A percentile compares a stretch with the other conserved stretches of the same genome.
Evolutionary conservation across 2,113 vertebrate genomes (phyloP).

Genomic region (Cyprinodon tularosa): DNA sequence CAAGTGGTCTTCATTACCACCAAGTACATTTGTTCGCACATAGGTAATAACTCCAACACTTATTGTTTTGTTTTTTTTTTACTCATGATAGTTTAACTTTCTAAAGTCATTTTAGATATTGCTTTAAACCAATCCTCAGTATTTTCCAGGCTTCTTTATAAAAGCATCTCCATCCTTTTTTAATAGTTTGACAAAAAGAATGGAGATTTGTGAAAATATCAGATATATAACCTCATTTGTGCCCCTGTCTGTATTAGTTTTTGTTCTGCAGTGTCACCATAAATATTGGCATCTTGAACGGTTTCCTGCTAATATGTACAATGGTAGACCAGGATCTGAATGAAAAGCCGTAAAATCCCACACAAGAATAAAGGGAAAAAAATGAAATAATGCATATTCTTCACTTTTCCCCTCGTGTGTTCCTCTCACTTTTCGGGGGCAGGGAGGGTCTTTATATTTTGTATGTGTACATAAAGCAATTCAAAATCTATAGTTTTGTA

Average conservation of each 20-base stretch:
- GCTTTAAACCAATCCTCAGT: conserved; percentile 25
- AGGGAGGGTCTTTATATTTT: conserved; percentile 73
- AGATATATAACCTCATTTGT: conserved; percentile 19
- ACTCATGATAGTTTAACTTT: conserved; percentile 7
- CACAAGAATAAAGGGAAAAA: conserved; percentile 17
- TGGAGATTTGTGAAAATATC: conserved; percentile 17
- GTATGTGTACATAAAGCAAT: conserved; percentile 84
- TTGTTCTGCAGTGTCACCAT: conserved; percentile 1
- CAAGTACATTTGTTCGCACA: conserved; percentile 19
- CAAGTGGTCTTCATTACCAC: conserved; percentile 12
- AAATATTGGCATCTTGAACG: conserved; percentile 12
- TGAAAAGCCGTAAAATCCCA: conserved; percentile 44
- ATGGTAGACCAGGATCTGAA: conserved; percentile 25
- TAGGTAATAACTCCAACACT: not conserved
- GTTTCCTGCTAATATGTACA: conserved; percentile 16
- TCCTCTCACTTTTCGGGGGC: conserved; percentile 66
- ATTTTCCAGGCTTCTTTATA: conserved; percentile 11
- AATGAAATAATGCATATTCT: conserved; percentile 22
- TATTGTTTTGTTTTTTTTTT: conserved; percentile 1
- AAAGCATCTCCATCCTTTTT: conserved; percentile 11
- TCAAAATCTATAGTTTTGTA: conserved; percentile 88
- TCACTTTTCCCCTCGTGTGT: conserved; percentile 44
- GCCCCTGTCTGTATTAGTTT: conserved; percentile 14
- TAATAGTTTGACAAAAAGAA: conserved; percentile 4
- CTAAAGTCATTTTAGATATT: conserved; percentile 11